Evolutionary conservation across 2,113 vertebrate species (phyloP).

Genomic region (Raphicerus campestris): DNA sequence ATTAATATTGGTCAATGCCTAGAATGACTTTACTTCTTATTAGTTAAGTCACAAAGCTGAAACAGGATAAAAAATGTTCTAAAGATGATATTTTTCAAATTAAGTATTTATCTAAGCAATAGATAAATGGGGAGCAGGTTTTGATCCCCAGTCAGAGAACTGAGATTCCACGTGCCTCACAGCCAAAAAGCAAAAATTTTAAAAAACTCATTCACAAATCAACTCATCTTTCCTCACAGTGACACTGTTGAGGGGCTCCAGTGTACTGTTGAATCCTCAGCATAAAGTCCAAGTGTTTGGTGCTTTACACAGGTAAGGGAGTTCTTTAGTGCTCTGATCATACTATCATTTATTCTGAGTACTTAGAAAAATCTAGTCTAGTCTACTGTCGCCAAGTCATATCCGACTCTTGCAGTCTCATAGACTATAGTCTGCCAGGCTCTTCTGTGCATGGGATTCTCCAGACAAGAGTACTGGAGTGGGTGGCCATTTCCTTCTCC

Average conservation of each 20-base stretch:
- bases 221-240: not conserved
- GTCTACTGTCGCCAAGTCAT: not conserved
- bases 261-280: not conserved
- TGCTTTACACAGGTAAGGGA: not conserved
- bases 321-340: not conserved
- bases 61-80: slow-evolving; percentile 16
- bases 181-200: not conserved
- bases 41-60: slow-evolving; percentile 11
- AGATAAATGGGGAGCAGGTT: not conserved
- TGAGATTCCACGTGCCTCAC: not conserved
- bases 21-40: not conserved
- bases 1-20: not conserved
- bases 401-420: not conserved
- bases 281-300: not conserved
- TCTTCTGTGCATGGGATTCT: not conserved
- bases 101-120: not conserved
- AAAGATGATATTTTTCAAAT: not conserved
- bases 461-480: not conserved
- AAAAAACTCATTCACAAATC: not conserved
- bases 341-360: not conserved
- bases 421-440: not conserved
- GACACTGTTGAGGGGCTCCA: not conserved
- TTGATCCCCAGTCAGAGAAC: not conserved
- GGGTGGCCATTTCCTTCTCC: not conserved
- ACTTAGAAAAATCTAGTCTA: not conserved